phyloP scores from a whole-genome alignment of 2,797 vertebrate species.

The Hafferia zeledoni region DNA sequence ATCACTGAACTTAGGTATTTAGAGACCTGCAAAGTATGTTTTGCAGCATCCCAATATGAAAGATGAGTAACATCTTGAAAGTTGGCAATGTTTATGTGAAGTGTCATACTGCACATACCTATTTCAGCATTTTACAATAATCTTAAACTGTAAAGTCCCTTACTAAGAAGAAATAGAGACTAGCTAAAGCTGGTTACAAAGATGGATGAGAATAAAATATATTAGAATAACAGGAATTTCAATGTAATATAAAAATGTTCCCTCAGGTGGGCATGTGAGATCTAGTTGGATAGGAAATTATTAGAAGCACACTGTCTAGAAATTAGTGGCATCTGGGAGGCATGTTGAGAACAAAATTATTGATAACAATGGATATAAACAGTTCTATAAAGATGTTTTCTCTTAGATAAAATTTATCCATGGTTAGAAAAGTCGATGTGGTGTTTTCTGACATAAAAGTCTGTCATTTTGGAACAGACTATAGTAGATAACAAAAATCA shows the following conservation, averaged over 20 bases:
- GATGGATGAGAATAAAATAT: not conserved
- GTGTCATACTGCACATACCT: not conserved
- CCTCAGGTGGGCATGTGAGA: not conserved
- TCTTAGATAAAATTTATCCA: slow-evolving; percentile 9
- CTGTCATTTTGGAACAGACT: not conserved
- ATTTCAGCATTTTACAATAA: not conserved
- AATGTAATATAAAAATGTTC: not conserved
- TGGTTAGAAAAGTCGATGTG: not conserved
- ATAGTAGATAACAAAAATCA: not conserved
- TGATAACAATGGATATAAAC: not conserved
- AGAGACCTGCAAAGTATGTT: not conserved
- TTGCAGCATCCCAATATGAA: not conserved
- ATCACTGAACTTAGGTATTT: not conserved
- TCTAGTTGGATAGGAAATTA: not conserved
- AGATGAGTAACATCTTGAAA: not conserved
- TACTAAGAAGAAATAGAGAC: not conserved
- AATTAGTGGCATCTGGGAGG: not conserved
- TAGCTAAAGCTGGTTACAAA: not conserved
- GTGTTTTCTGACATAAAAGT: slow-evolving; percentile 33
- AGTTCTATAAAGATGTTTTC: not conserved
- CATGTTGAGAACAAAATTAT: not conserved
- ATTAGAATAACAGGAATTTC: not conserved
- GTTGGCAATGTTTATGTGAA: not conserved
- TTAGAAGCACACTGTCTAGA: not conserved
- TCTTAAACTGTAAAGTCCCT: not conserved